Conservation (phyloP, 2,888 invertebrate genomes). For the Hirtodrosophila duncani region DNA sequence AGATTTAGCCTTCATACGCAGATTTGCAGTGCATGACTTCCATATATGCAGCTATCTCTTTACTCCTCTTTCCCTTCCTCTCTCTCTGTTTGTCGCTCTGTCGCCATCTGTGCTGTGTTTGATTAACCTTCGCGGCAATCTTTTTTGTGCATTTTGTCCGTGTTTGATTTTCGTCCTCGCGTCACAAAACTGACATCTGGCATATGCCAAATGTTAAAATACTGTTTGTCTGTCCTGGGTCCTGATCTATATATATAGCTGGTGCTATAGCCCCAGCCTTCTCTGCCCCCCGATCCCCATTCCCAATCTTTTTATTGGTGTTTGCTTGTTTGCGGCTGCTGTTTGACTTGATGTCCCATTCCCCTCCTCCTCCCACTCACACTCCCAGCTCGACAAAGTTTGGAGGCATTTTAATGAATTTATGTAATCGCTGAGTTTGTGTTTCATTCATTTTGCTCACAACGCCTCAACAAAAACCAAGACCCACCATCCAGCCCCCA, state of each 20-base stretch:
- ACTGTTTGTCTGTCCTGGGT: neutral
- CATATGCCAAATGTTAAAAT: constrained; percentile 25
- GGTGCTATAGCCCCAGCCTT: neutral
- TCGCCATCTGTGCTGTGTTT: constrained; percentile 26
- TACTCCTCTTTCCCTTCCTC: no score
- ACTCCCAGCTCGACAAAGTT: constrained; percentile 48
- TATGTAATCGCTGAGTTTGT: constrained; percentile 47
- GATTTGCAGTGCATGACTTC: constrained; percentile 27
- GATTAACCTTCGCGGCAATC: constrained; percentile 35
- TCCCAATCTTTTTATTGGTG: constrained; percentile 1
- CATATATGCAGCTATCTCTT: neutral
- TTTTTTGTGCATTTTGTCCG: constrained; percentile 8
- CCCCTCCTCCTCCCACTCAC: no score
- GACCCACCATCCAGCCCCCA: no score
- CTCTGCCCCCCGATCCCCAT: neutral
- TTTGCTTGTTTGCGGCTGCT: constrained; percentile 19
- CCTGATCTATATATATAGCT: no score
- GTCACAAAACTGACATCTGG: constrained; percentile 57
- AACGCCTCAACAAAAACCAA: no score
- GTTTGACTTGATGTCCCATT: no score
- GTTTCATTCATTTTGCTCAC: constrained; percentile 7
- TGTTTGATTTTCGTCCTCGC: constrained; percentile 31
- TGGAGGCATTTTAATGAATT: constrained; percentile 59
- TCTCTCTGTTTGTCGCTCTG: no score
- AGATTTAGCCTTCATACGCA: constrained; percentile 26